These are phyloP conservation scores for Forbesichthys papilliferus DNA, from an alignment of 2,113 vertebrate genomes.

Conservation along the genomic window DNA sequence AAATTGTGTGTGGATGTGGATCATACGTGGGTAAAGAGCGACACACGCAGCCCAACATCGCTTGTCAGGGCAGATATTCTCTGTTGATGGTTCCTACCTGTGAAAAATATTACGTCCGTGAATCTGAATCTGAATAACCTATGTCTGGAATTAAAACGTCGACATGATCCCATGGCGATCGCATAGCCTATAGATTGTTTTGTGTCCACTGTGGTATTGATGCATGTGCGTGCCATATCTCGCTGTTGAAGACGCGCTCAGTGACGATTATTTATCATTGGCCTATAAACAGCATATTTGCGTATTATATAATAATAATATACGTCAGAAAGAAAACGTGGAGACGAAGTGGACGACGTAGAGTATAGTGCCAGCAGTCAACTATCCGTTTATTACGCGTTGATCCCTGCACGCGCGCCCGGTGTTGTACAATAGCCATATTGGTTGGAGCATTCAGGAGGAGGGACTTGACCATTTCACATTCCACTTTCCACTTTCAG, in stretches of 20 bases:
- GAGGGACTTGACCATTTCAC: constrained; percentile 64
- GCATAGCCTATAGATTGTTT: background rate
- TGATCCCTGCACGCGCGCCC: constrained; percentile 25
- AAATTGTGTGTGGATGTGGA: constrained; percentile 53
- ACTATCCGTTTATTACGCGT: constrained; percentile 18
- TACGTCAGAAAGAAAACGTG: too few species aligned
- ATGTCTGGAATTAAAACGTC: constrained; percentile 23
- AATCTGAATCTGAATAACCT: constrained; percentile 1
- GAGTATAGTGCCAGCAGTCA: background rate
- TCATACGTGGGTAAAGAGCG: constrained; percentile 4
- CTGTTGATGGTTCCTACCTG: constrained; percentile 31
- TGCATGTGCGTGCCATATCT: too few species aligned
- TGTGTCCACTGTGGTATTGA: background rate
- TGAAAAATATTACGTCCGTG: constrained; percentile 27
- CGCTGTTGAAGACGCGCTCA: too few species aligned
- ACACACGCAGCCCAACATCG: constrained; percentile 23
- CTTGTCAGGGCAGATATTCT: constrained; percentile 21
- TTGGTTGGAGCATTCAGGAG: constrained; percentile 62
- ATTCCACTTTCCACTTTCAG: constrained; percentile 52
- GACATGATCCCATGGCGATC: background rate
- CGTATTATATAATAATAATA: too few species aligned
- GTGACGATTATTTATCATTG: too few species aligned
- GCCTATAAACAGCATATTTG: too few species aligned
- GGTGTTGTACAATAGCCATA: constrained; percentile 25
- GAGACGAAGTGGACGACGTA: too few species aligned